Base-by-base conservation (phyloP, 1,140 invertebrate species). In the Euura saliciscinereae region DNA sequence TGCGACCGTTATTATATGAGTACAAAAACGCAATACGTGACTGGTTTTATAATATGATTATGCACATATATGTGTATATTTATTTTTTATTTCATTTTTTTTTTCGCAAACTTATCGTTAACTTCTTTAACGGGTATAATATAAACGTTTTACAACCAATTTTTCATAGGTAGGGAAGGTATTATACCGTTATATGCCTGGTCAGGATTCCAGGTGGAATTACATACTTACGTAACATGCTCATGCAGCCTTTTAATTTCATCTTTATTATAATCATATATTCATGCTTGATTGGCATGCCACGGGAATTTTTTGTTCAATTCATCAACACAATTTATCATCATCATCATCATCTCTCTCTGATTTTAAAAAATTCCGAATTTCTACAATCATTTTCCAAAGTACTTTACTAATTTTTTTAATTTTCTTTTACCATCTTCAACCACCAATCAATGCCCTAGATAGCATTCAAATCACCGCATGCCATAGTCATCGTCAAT, bases 261-360 rank as follows among this genome's bases (percentile, higher is more conserved):
- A 64, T 79, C 66, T 67, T 72, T 79, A 28, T 28, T 74, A 75
- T 79, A 51, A 51, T 28, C 13, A 59, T n/a, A 59, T 79, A 77
- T 74, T 77, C 78, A 80, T 80, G 78, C 78, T 79, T 79, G 78
- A 72, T 70, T 45, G 74, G 76, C 78, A 80, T 80, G 78, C 78
- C 78, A 75, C 71, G 72, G 65, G 71, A 71, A 28, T 28, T 28
- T 28, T 28, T 28, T 1, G 1, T 28, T 1, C 28, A 28, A 28
- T 28, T 28, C 28, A 28, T 0, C 28, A n/a, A 59, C 51, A 11
- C 51, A 4, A 67, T 67, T 66, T 67, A 67, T 67, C 66, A 44
- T 44, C 10, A 42, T 3, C 13, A n/a, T n/a, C 51, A 6, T 8
- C 28, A 2, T 59, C 51, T 3, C 3, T 59, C 13, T 1, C 51